Evolutionary conservation across 1,140 invertebrate genomes (phyloP), one percentile per base, ranked within the genome.

Genomic region (Drosophila baimaii): DNA sequence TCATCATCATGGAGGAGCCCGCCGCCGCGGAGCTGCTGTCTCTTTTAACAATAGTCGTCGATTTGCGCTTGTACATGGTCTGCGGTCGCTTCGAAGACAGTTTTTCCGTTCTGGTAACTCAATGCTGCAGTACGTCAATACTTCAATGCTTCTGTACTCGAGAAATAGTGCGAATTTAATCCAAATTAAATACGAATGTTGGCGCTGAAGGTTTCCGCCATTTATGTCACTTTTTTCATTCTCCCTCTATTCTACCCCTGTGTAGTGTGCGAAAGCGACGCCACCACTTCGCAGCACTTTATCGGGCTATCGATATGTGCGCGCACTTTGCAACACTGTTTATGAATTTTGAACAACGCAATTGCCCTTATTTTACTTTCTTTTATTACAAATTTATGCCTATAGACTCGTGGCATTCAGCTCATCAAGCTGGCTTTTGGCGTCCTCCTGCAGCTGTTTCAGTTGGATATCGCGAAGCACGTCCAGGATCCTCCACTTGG

Each of bases 161-260:
- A n/a, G 51, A 74, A 64, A 55, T 46, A 47, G 27, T 62, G 66
- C 52, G 69, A 77, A 77, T 78, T 64, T 61, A 79, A 70, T 78
- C 64, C 55, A 81, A 90, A 83, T 88, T 88, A 88, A 90, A 90
- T 90, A 80, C 80, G 70, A 90, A 90, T 90, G 82, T 90, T 90
- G 88, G 88, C 88, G 88, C 88, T 90, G 80, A 80, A 90, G 70
- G 71, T 88, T 73, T 83, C 88, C 88, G 88, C 88, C 88, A 90
- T 90, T 90, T 90, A 82, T 90, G 83, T 90, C 88, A 90, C 71
- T 90, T 90, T 89, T 89, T 85, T 90, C 80, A 83, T 89, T 81
- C 84, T 84, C 81, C 64, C 75, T 66, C 56, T 69, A 63, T 80
- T 81, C 77, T 63, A 51, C 62, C 66, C 52, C 59, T 63, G 47